These are phyloP conservation scores for Carollia perspicillata DNA, from an alignment of 2,113 vertebrate genomes.

Conservation along the genomic window DNA sequence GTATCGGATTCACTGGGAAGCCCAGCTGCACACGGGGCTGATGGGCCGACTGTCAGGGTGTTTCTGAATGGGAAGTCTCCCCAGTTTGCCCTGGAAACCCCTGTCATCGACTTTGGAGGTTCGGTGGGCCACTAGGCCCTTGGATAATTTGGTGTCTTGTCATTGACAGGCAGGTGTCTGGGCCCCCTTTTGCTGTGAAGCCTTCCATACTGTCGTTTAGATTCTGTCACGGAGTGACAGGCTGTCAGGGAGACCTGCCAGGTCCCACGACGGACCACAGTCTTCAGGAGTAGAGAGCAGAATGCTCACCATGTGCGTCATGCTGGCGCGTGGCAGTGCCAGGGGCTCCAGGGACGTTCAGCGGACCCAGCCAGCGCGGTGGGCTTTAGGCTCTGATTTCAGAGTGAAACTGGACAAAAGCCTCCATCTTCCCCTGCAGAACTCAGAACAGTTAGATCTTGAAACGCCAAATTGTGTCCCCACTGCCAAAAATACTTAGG, in stretches of 20 bases:
- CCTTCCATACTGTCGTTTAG: neutral
- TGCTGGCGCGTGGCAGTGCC: fast-evolving
- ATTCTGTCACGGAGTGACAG: neutral
- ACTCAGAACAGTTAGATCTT: neutral
- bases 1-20: neutral
- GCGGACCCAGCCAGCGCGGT: neutral
- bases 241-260: slow-evolving; percentile 5
- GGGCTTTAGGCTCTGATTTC: neutral
- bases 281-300: neutral
- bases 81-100: neutral
- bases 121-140: neutral
- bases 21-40: fast-evolving
- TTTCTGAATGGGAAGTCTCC: neutral
- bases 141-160: neutral
- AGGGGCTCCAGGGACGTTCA: neutral
- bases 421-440: neutral
- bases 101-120: neutral
- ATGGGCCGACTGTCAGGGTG: neutral
- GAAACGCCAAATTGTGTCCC: neutral
- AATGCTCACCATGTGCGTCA: neutral
- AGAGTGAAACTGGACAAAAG: neutral
- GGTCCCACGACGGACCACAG: neutral
- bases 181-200: neutral
- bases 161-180: slow-evolving; percentile 7
- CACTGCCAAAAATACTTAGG: fast-evolving